Evolutionary conservation across 2,888 invertebrate genomes (phyloP).

Genomic region (Lycophotia porphyrea): DNA sequence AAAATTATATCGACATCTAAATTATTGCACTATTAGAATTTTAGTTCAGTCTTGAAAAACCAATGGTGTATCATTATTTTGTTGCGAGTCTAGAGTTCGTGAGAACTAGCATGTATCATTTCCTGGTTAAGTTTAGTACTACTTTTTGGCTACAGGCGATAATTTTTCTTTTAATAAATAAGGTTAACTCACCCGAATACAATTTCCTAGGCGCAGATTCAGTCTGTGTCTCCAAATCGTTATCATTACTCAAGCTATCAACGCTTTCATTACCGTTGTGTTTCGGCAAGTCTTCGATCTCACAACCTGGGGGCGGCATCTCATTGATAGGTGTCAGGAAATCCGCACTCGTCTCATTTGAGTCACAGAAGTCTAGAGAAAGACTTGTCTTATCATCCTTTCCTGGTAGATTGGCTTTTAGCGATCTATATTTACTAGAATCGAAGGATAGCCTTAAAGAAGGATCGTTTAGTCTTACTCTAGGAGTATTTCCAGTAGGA

Average conservation of each 20-base stretch:
- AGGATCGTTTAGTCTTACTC: slow-evolving; percentile 82
- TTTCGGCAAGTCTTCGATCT: slow-evolving; percentile 86
- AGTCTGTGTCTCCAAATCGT: slow-evolving; percentile 86
- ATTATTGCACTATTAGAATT: neutral
- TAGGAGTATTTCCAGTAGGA: slow-evolving; percentile 82
- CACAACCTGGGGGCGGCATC: slow-evolving; percentile 88
- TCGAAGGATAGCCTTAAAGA: slow-evolving; percentile 85
- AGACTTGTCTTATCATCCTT: slow-evolving; percentile 85
- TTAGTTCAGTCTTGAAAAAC: neutral
- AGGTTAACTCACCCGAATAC: slow-evolving; percentile 75
- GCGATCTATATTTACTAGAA: slow-evolving; percentile 83
- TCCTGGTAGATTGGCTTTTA: slow-evolving; percentile 78
- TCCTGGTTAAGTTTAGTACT: neutral
- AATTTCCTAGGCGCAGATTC: slow-evolving; percentile 85
- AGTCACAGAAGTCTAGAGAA: slow-evolving; percentile 87
- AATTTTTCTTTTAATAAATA: no score
- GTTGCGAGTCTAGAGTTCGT: neutral
- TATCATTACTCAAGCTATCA: slow-evolving; percentile 86
- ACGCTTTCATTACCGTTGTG: slow-evolving; percentile 86
- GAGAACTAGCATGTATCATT: neutral
- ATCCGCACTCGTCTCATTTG: slow-evolving; percentile 88
- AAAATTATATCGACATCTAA: neutral
- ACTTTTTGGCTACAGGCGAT: neutral
- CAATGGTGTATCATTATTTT: neutral
- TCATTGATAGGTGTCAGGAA: slow-evolving; percentile 89